Evolutionary conservation across 2,797 vertebrate species (phyloP).

Genomic region (Erethizon dorsatum): DNA sequence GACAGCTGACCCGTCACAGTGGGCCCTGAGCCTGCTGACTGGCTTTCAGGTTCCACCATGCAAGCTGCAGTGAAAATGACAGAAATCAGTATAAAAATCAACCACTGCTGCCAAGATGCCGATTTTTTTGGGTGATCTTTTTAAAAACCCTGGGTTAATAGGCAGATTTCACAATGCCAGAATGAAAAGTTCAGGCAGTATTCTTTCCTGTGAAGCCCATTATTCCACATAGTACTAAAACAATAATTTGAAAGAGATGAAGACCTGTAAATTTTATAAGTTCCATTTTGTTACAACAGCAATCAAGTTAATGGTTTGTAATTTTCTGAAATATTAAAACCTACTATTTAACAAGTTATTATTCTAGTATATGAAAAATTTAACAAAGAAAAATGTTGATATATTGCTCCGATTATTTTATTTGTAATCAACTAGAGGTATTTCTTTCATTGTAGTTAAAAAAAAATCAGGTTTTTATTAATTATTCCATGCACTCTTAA

Average conservation of each 20-base stretch:
- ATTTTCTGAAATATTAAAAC: slow-evolving; percentile 26
- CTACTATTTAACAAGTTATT: background rate
- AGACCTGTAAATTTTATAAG: background rate
- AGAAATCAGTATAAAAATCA: background rate
- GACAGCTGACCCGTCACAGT: background rate
- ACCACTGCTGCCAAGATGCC: background rate
- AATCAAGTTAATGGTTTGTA: background rate
- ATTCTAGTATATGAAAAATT: background rate
- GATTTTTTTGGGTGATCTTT: background rate
- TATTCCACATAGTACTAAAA: background rate
- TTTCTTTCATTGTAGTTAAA: background rate
- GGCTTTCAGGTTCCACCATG: background rate
- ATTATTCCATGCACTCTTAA: background rate
- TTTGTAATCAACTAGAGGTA: background rate
- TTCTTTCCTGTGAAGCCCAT: background rate
- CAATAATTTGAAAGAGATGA: background rate
- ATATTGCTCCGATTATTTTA: background rate
- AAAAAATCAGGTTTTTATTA: slow-evolving; percentile 37
- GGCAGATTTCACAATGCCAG: background rate
- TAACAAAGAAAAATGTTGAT: background rate
- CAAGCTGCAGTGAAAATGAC: background rate
- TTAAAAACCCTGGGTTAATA: slow-evolving; percentile 2
- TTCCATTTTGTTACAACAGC: background rate
- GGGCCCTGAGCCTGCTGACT: background rate
- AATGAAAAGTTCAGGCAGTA: slow-evolving; percentile 33